Conservation (phyloP, 2,113 vertebrate species). For the Orcinus orca region DNA sequence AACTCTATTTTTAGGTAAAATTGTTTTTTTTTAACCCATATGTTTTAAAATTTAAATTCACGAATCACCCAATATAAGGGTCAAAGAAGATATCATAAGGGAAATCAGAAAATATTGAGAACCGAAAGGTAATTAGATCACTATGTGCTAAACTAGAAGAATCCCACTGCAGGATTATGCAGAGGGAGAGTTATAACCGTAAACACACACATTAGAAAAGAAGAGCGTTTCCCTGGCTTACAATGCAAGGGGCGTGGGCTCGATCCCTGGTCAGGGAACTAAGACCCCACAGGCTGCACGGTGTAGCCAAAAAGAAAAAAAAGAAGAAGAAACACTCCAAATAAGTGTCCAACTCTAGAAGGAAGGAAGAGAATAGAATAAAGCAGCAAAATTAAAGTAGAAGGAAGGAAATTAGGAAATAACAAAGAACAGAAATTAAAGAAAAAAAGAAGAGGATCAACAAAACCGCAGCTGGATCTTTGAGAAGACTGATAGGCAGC, state of each 20-base stretch:
- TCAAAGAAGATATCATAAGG: neutral
- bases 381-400: neutral
- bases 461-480: neutral
- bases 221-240: neutral
- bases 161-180: rapidly evolving
- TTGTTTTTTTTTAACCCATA: neutral
- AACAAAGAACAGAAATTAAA: neutral
- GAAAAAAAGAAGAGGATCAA: neutral
- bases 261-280: no score
- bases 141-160: neutral
- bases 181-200: no score
- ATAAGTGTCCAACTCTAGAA: neutral
- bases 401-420: neutral
- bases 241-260: no score
- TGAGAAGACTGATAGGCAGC: neutral
- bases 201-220: rapidly evolving
- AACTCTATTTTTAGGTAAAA: neutral
- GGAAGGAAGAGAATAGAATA: neutral
- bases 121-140: neutral
- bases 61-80: neutral
- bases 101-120: neutral
- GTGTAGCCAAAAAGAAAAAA: no score
- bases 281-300: no score
- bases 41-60: neutral
- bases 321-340: neutral